Conservation (phyloP, 2,113 vertebrate genomes). For the Pangasianodon hypophthalmus region DNA sequence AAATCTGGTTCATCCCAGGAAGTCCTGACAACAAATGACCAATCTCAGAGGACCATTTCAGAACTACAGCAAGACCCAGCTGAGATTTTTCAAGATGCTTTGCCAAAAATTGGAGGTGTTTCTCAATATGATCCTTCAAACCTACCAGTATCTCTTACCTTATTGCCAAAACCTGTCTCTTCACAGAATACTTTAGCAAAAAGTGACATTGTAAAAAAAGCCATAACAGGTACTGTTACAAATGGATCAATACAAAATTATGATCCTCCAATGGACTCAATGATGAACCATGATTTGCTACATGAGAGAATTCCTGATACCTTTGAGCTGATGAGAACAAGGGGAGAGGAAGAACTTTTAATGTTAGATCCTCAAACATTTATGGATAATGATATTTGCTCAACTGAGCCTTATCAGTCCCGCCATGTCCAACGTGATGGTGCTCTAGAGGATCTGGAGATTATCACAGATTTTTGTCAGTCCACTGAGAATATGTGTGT, state of each 20-base stretch:
- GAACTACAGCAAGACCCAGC: neutral
- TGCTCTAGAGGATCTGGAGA: neutral
- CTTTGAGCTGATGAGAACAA: neutral
- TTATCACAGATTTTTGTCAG: neutral
- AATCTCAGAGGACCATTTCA: neutral
- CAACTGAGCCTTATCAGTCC: neutral
- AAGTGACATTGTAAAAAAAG: neutral
- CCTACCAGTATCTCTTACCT: neutral
- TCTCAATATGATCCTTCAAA: neutral
- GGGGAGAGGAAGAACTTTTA: conserved; percentile 14
- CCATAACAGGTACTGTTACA: neutral
- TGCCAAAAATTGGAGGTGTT: conserved; percentile 19
- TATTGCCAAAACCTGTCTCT: conserved; percentile 1
- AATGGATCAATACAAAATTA: neutral
- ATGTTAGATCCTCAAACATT: conserved; percentile 6
- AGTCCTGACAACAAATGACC: neutral
- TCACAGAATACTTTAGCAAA: neutral
- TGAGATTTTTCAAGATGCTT: conserved; percentile 10
- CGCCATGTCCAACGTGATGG: neutral
- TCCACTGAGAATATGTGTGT: neutral
- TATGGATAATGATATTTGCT: conserved; percentile 4
- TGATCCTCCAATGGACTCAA: neutral
- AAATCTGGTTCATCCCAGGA: neutral
- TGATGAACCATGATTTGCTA: neutral
- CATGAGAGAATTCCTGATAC: neutral